A percentile compares a stretch with the other conserved stretches of the same genome.
Conservation (phyloP, 2,797 vertebrate species). For the Natrix natrix region DNA sequence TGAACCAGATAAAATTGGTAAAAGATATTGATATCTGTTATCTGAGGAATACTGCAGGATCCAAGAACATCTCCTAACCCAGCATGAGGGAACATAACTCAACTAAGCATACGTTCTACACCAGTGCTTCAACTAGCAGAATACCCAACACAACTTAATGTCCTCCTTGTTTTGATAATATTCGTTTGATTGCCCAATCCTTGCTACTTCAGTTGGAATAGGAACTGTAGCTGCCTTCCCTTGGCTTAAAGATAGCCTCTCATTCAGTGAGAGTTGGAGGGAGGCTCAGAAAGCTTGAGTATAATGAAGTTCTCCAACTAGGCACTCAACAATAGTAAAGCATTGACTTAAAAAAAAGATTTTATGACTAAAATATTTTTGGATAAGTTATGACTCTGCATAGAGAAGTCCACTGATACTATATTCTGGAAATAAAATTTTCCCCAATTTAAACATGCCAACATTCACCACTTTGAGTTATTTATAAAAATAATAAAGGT, state of each 20-base stretch:
- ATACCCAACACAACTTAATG: not conserved
- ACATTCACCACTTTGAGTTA: not conserved
- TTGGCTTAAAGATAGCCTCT: not conserved
- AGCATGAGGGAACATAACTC: not conserved
- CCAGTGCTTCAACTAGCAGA: not conserved
- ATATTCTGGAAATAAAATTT: not conserved
- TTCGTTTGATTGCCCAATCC: not conserved
- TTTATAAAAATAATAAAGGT: not conserved
- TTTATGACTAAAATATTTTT: not conserved
- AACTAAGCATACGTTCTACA: not conserved
- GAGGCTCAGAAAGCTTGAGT: not conserved
- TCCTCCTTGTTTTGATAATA: not conserved
- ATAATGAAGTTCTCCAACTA: not conserved
- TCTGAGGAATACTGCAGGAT: not conserved
- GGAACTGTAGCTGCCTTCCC: not conserved
- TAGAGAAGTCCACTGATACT: not conserved
- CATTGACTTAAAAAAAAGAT: not conserved
- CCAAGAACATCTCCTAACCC: not conserved
- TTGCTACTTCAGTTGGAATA: not conserved
- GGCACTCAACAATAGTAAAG: not conserved
- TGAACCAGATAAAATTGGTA: not conserved
- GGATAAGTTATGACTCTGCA: not conserved
- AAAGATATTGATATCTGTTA: not conserved
- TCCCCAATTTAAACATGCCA: not conserved
- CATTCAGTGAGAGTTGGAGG: not conserved